Conservation (phyloP, 2,113 vertebrate genomes). For the Python bivittatus region DNA sequence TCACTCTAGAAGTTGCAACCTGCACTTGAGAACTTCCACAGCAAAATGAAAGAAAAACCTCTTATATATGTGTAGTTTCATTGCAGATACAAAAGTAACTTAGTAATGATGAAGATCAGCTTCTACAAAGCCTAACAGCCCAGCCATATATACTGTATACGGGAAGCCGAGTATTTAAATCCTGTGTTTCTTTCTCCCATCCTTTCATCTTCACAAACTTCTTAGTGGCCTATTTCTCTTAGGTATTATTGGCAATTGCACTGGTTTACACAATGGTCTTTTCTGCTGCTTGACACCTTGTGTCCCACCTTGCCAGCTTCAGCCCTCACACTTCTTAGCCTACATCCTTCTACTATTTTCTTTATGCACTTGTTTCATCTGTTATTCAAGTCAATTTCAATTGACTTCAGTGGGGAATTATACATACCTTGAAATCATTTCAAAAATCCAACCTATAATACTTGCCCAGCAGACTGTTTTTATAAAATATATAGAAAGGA, state of each 20-base stretch:
- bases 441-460: background rate
- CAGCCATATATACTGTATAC: background rate
- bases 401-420: background rate
- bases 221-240: background rate
- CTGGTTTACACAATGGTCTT: background rate
- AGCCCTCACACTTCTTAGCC: background rate
- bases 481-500: background rate
- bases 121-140: background rate
- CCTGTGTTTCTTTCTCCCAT: background rate
- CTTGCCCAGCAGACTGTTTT: background rate
- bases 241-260: background rate
- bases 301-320: too few relatives aligned
- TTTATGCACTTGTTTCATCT: background rate
- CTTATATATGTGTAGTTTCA: background rate
- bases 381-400: background rate
- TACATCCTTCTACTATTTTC: background rate
- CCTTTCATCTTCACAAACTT: background rate
- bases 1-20: too few relatives aligned
- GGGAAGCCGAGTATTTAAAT: background rate
- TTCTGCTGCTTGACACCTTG: background rate
- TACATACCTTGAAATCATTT: background rate
- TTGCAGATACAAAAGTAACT: background rate
- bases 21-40: too few relatives aligned
- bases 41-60: too few relatives aligned
- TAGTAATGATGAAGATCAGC: background rate